Conservation (phyloP, 2,113 vertebrate species). For the Lophura nycthemera region DNA sequence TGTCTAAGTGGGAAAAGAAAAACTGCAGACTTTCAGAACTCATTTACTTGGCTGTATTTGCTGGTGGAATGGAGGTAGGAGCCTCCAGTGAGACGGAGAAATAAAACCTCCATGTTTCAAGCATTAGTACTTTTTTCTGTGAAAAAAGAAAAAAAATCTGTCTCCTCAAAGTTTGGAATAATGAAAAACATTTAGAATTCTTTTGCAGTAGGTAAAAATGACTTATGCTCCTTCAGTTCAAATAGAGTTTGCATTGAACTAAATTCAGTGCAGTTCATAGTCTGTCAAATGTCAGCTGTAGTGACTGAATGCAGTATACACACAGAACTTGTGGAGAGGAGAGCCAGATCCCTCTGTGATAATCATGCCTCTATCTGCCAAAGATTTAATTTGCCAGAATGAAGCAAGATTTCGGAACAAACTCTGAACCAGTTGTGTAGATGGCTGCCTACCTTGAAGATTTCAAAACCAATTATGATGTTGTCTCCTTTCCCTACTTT, state of each 20-base stretch:
- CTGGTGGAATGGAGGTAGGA: neutral
- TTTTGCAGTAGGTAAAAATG: neutral
- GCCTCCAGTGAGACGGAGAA: neutral
- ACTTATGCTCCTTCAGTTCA: neutral
- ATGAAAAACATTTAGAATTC: neutral
- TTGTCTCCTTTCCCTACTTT: conserved; percentile 85
- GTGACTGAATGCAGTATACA: neutral
- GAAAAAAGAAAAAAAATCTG: neutral
- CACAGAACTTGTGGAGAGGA: neutral
- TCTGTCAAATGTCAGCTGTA: neutral
- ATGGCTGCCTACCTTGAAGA: conserved; percentile 84
- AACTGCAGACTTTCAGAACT: neutral
- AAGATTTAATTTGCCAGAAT: neutral
- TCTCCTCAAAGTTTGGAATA: neutral
- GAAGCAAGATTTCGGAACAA: neutral
- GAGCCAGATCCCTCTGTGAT: neutral
- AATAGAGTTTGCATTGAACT: neutral
- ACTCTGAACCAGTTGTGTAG: neutral
- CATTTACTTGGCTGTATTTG: neutral
- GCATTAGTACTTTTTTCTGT: neutral
- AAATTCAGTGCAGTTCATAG: neutral
- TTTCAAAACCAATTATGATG: conserved; percentile 86
- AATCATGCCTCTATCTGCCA: neutral
- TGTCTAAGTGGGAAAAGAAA: neutral
- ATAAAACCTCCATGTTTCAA: neutral